These are phyloP conservation scores for Athrips mouffetella DNA, from an alignment of 2,888 invertebrate species.

Conservation along the genomic window DNA sequence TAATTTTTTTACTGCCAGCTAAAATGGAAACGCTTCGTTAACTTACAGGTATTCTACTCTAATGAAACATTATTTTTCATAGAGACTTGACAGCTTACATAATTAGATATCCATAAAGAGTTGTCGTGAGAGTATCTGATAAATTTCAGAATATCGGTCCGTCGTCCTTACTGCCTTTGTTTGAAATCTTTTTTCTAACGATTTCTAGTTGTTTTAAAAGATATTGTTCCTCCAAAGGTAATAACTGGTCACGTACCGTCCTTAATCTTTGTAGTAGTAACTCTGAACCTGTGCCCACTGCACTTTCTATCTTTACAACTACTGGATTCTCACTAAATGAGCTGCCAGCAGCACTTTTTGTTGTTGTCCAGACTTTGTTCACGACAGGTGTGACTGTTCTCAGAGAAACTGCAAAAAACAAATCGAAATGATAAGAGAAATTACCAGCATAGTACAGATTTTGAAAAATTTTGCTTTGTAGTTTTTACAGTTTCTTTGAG, in stretches of 20 bases:
- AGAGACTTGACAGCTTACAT: no score
- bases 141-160: not conserved
- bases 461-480: not conserved
- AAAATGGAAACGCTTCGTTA: no score
- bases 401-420: conserved; percentile 62
- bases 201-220: conserved; percentile 51
- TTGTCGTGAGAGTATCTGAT: no score
- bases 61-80: no score
- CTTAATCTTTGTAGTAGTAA: conserved; percentile 36
- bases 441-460: not conserved
- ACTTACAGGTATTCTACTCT: no score
- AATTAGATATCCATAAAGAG: no score
- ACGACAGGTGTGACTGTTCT: conserved; percentile 47
- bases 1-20: conserved; percentile 43
- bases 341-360: conserved; percentile 39
- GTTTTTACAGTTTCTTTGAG: conserved; percentile 44
- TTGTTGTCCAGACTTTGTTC: conserved; percentile 42
- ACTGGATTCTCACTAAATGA: conserved; percentile 46
- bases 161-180: not conserved
- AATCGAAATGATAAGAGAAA: conserved; percentile 44
- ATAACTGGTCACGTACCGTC: conserved; percentile 40
- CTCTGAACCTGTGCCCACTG: conserved; percentile 30
- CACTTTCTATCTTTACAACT: conserved; percentile 42
- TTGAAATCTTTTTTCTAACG: conserved; percentile 37
- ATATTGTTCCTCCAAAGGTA: conserved; percentile 47